phyloP scores from a whole-genome alignment of 1,140 invertebrate genomes.

The Drosophila elegans region DNA sequence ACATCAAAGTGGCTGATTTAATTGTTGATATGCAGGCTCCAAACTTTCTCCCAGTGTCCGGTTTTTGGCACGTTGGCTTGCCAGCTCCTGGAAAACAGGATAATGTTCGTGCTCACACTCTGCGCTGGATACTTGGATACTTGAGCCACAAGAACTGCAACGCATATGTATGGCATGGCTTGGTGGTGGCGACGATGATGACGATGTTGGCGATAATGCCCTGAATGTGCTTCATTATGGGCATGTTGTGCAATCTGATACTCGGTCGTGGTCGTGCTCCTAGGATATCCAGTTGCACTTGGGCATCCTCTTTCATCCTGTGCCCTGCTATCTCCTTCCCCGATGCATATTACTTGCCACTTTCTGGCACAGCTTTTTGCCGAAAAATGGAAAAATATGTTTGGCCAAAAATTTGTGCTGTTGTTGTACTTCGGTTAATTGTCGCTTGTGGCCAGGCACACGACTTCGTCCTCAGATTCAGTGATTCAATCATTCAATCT shows the following conservation, averaged over 20 bases:
- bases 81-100: constrained; percentile 45
- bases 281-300: constrained; percentile 72
- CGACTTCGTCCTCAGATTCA: constrained; percentile 13
- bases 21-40: neutral
- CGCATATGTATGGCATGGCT: constrained; percentile 29
- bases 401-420: constrained; percentile 17
- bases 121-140: constrained; percentile 57
- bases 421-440: constrained; percentile 54
- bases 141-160: constrained; percentile 51
- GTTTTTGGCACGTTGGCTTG: constrained; percentile 67
- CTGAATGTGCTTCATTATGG: constrained; percentile 45
- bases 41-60: constrained; percentile 10
- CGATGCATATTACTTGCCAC: neutral
- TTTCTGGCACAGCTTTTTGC: constrained; percentile 4
- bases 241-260: constrained; percentile 75
- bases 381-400: constrained; percentile 29
- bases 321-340: constrained; percentile 9
- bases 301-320: constrained; percentile 35
- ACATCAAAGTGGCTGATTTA: too few species aligned
- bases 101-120: constrained; percentile 24
- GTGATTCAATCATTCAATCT: constrained; percentile 76
- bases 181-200: constrained; percentile 28
- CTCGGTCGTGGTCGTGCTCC: constrained; percentile 61
- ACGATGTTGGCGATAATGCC: constrained; percentile 48
- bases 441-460: constrained; percentile 63